Conservation (phyloP, 2,113 vertebrate species). For the Nipponia nippon region DNA sequence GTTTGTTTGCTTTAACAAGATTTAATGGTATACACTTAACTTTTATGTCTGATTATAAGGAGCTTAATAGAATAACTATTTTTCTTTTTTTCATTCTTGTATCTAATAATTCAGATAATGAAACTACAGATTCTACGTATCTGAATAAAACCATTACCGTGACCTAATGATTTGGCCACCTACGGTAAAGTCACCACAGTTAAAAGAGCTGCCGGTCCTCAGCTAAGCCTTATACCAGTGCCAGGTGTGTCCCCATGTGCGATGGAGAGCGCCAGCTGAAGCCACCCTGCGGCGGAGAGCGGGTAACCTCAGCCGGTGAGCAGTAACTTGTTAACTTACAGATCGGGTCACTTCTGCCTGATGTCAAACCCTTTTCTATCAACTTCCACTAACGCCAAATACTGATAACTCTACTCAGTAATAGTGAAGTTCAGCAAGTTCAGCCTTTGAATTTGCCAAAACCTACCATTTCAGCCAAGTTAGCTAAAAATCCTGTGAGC, state of each 20-base stretch:
- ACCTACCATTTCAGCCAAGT: not conserved
- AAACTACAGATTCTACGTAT: not conserved
- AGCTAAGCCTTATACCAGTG: not conserved
- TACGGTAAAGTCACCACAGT: not conserved
- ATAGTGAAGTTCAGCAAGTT: not conserved
- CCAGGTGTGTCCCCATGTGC: accelerated
- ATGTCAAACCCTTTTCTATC: not conserved
- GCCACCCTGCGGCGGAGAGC: not conserved
- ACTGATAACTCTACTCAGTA: not conserved
- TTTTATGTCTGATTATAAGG: not conserved
- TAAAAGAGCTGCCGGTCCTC: not conserved
- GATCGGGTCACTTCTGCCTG: not conserved
- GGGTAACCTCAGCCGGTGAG: not conserved
- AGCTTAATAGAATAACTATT: not conserved
- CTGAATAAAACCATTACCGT: not conserved
- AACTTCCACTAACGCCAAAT: not conserved
- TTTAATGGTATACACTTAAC: not conserved
- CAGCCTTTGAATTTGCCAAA: not conserved
- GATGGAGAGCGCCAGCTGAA: not conserved
- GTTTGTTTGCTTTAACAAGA: not conserved
- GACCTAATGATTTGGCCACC: not conserved
- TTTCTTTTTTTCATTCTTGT: not conserved
- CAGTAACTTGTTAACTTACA: not conserved
- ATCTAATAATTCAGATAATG: not conserved
- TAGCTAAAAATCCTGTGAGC: not conserved